Base-by-base conservation (phyloP, 2,113 vertebrate genomes). In the Lophura nycthemera region DNA sequence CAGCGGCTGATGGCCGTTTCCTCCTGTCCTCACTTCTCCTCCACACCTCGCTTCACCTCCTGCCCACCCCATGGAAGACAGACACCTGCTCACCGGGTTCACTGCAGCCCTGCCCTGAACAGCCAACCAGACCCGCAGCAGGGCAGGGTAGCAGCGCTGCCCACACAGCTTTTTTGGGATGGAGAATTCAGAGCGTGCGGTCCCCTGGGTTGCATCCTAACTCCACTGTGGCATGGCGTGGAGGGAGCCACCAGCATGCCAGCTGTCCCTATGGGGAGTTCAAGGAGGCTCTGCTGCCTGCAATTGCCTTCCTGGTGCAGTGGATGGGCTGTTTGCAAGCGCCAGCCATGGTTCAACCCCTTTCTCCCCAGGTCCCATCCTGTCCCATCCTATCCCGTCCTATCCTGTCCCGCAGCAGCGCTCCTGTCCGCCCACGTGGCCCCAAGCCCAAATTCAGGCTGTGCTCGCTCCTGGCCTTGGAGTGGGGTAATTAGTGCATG, bases 401-500 rank as follows among this genome's bases (percentile, higher is more conserved):
- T 5, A 8, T 56, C 54, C 54, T 17, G 52, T 54, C 52, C 52
- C 3, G 3, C 71, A 82, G 16, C 59, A 57, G 52, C 5, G 2
- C 60, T 86, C 76, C 81, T 84, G 89, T 77, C 61, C 2, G 4
- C 90, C 93, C 90, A 73, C 59, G 16, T 73, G 87, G 92, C 92
- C 83, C 78, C 48, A 29, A 79, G 82, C 82, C 4, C 72, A 67
- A 89, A 77, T 42, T 80, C 79, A 83, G 89, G 92, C 88, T 80
- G 73, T 17, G 4, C 76, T 88, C 77, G 92, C 86, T 96, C 67
- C 92, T 79, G 90, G 90, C 89, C 77, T 87, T 11, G 7, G 82
- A 69, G 63, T 15, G 70, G 71, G 89, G 91, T 95, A 95, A 96
- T 96, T 87, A 92, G 94, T 85, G 84, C 10, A 4, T 95, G 93